Evolutionary conservation across 2,797 vertebrate genomes (phyloP), one percentile per base, ranked within the genome.

Genomic region (Odontamblyopus lacepedii): DNA sequence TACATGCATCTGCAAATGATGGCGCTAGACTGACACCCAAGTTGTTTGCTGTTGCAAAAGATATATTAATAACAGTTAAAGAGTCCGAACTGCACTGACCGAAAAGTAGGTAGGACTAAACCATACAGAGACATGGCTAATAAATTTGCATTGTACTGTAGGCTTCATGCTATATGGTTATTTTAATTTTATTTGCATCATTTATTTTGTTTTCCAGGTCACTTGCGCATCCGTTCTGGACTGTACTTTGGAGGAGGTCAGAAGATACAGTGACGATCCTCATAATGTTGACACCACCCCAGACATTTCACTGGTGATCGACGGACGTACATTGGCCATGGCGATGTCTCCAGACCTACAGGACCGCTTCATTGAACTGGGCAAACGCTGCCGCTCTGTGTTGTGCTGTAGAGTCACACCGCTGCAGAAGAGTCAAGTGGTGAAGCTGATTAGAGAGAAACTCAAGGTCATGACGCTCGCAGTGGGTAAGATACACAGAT

Each of bases 321-420:
- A 99, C 0, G 96, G 97, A 1, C 80, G 38, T 68, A 98, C 96
- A 0, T 77, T 99, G 84, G 79, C 63, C 27, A n/a, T 94, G 74
- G 90, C 94, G 44, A 88, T 97, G 72, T 94, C 96, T 9, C 89
- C 93, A 0, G 94, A 96, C 41, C 91, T 99, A 82, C 92, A 94
- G 86, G 78, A 85, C 32, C 93, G 93, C 70, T 95, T 99, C 4
- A 79, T 99, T 79, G 93, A 92, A 0, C 73, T 99, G 83, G 90
- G 93, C 0, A 90, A 67, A 73, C 87, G 79, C 72, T 97, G 96
- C 81, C 93, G 87, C 29, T 91, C 96, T 0, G 95, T 99, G 71
- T 88, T 99, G 32, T 99, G 98, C 89, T 99, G 98, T 70, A 90
- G 96, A 32, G 93, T 90, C 63, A 98, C 96, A 0, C 97, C 97